phyloP scores from a whole-genome alignment of 92 coral and sea anemone species.

The Porites lobata region DNA sequence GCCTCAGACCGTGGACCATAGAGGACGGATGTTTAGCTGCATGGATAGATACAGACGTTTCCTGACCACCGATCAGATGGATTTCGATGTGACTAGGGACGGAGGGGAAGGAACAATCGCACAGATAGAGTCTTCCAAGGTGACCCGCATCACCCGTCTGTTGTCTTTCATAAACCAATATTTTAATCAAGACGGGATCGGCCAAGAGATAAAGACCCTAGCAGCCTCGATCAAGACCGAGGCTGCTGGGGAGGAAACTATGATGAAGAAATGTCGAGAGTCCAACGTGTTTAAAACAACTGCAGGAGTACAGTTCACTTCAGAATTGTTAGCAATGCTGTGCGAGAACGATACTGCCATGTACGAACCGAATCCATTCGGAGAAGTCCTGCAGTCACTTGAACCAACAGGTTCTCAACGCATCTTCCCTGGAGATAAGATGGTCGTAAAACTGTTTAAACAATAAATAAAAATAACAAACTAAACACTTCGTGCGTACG shows the following conservation, averaged over 20 bases:
- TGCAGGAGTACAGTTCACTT: neutral
- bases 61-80: neutral
- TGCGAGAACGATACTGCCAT: neutral
- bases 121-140: slow-evolving; percentile 3
- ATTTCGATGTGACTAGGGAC: neutral
- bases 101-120: slow-evolving; percentile 9
- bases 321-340: neutral
- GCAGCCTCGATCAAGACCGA: neutral
- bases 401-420: neutral
- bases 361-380: neutral
- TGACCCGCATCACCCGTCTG: neutral
- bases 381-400: neutral
- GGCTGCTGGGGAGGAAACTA: neutral
- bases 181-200: neutral
- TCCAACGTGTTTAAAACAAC: slow-evolving; percentile 1
- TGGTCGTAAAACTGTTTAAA: neutral
- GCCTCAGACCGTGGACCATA: neutral
- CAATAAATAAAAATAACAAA: neutral
- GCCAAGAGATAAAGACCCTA: neutral
- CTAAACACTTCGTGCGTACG: neutral
- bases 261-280: neutral
- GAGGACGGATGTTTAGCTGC: neutral
- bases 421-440: neutral
- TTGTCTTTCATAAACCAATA: neutral
- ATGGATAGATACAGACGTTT: neutral